These are phyloP conservation scores for Danaus melanippus DNA, from an alignment of 1,140 invertebrate species.

Conservation along the genomic window DNA sequence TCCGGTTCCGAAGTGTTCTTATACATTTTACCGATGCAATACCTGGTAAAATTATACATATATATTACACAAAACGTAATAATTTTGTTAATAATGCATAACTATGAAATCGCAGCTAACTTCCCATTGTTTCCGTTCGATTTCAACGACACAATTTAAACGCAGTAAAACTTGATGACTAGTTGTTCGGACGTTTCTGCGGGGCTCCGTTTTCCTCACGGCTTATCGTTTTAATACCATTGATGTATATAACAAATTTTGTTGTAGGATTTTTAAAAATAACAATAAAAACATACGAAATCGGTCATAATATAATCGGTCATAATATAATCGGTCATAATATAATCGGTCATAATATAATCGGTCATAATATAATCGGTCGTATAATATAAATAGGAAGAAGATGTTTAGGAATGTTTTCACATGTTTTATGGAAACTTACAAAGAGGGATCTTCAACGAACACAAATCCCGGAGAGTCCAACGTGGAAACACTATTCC, in stretches of 20 bases:
- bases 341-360: too few relatives aligned
- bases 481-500: slow-evolving; percentile 44
- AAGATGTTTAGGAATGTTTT: too few relatives aligned
- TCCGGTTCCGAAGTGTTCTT: slow-evolving; percentile 26
- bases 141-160: not conserved
- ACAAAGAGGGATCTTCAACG: slow-evolving; percentile 49
- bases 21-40: slow-evolving; percentile 54
- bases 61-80: not conserved
- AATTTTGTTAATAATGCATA: too few relatives aligned
- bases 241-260: not conserved
- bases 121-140: not conserved
- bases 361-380: too few relatives aligned
- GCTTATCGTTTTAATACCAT: too few relatives aligned
- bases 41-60: slow-evolving; percentile 49
- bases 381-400: too few relatives aligned
- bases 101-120: not conserved
- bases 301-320: too few relatives aligned
- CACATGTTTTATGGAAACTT: too few relatives aligned
- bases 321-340: too few relatives aligned
- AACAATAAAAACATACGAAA: not conserved
- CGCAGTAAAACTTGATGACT: too few relatives aligned
- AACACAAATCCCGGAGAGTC: slow-evolving; percentile 48
- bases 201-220: too few relatives aligned
- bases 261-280: not conserved
- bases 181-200: too few relatives aligned